These are phyloP conservation scores for Staurois parvus DNA, from an alignment of 2,797 vertebrate genomes.

Conservation along the genomic window DNA sequence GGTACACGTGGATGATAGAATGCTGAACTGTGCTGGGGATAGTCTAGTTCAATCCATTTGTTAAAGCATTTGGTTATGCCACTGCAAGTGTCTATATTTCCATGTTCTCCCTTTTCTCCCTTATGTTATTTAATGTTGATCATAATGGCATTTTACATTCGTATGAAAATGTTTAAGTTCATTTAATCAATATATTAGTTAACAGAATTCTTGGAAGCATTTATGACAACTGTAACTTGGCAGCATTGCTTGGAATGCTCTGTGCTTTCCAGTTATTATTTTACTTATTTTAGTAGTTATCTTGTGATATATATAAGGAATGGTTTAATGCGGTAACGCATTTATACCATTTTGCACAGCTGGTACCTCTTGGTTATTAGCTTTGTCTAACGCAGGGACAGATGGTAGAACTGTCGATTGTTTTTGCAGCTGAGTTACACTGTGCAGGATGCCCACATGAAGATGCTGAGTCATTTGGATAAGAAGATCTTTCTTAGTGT, in stretches of 20 bases:
- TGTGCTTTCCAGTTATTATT: slow-evolving; percentile 24
- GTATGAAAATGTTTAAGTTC: not conserved
- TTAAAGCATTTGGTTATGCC: not conserved
- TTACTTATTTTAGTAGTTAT: slow-evolving; percentile 47
- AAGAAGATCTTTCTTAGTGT: slow-evolving; percentile 39
- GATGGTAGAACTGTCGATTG: slow-evolving; percentile 53
- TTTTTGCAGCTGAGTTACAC: slow-evolving; percentile 48
- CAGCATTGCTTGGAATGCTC: slow-evolving; percentile 3
- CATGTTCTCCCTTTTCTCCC: not conserved
- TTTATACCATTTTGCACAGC: slow-evolving; percentile 55
- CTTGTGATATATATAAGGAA: slow-evolving; percentile 31
- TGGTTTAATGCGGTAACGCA: slow-evolving; percentile 49
- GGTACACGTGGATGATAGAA: not conserved
- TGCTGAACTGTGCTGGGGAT: no score
- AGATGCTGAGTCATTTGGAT: slow-evolving; percentile 52
- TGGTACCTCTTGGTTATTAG: slow-evolving; percentile 57
- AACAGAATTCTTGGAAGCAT: slow-evolving; percentile 18
- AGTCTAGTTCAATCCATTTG: not conserved
- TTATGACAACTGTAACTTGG: slow-evolving; percentile 29
- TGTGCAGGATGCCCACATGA: slow-evolving; percentile 46
- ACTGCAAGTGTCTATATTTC: not conserved
- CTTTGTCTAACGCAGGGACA: slow-evolving; percentile 55
- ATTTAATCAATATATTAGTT: not conserved
- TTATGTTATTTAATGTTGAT: not conserved
- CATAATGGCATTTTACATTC: not conserved